Base-by-base conservation (phyloP, 2,797 vertebrate genomes). In the Vireo griseus region DNA sequence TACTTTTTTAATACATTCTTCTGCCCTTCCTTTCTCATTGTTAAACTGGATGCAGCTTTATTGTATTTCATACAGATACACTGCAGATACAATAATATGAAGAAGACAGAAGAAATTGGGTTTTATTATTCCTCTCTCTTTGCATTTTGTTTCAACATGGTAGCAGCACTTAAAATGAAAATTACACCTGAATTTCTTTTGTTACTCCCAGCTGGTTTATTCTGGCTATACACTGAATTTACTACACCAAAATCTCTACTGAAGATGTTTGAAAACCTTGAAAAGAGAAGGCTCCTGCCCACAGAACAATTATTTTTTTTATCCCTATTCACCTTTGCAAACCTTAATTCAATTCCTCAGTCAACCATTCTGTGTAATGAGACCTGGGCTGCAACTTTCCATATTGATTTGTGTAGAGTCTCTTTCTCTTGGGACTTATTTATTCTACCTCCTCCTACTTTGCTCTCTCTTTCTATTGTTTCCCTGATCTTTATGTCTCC, bases 321-420 rank as follows among this genome's bases (percentile, higher is more conserved):
- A 81, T 92, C 72, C 54, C 69, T 66, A 59, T 88, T 72, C 87
- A 72, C 81, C 66, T 88, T 69, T 86, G 55, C 68, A 95, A 92
- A 68, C 68, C 31, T 75, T 72, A 92, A 81, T 92, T 94, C 79
- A 92, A 39, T 91, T 91, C 62, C 71, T 91, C 66, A 78, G 61
- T 91, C 94, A 96, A 63, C 87, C 62, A 66, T 62, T 69, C 58
- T 62, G 20, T 58, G 61, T 92, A 94, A 90, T 75, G 92, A 93
- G 79, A 88, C 50, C 57, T 86, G 66, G 44, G 40, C 47, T 92
- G 81, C 62, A 95, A 86, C 37, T 78, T 94, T 87, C 72, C 29
- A 13, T 77, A 91, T 86, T 92, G 92, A 92, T 96, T 95, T 90
- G 26, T 86, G 50, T 63, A 84, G 94, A 95, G 26, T 66, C 31